These are phyloP conservation scores for Telmatherina bonti DNA, from an alignment of 2,797 vertebrate genomes.

Conservation along the genomic window DNA sequence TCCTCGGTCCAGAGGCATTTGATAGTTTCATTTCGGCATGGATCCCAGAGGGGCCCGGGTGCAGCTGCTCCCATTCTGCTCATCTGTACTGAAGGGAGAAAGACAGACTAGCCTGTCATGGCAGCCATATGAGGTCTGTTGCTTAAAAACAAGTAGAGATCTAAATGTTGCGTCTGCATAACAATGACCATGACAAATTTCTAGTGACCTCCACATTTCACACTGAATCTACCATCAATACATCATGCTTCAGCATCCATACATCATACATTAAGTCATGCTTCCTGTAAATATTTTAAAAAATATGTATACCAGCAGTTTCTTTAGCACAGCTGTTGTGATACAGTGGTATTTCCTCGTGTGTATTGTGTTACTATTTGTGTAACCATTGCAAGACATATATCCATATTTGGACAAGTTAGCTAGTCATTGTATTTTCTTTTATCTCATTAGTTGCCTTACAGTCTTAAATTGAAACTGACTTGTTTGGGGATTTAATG, in stretches of 20 bases:
- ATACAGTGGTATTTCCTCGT: not conserved
- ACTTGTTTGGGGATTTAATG: too few species aligned
- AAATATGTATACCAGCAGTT: not conserved
- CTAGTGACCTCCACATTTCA: slow-evolving; percentile 43
- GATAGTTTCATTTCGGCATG: slow-evolving; percentile 77
- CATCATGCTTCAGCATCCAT: slow-evolving; percentile 6
- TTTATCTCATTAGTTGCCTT: not conserved
- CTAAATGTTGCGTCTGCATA: slow-evolving; percentile 52
- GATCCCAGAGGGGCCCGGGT: slow-evolving; percentile 73
- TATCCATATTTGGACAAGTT: not conserved
- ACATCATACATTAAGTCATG: not conserved
- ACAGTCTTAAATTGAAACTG: too few species aligned
- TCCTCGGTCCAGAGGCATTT: slow-evolving; percentile 78
- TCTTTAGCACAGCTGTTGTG: not conserved
- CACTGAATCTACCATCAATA: slow-evolving; percentile 18
- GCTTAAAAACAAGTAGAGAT: slow-evolving; percentile 59
- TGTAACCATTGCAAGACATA: not conserved
- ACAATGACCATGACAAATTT: slow-evolving; percentile 42
- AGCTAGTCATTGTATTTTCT: not conserved
- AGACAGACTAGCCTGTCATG: slow-evolving; percentile 58
- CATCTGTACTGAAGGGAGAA: slow-evolving; percentile 72
- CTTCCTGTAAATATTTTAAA: not conserved
- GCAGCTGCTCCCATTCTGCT: slow-evolving; percentile 81
- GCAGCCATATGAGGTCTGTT: slow-evolving; percentile 63
- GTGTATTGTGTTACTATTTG: not conserved